These are phyloP conservation scores for Goniozus legneri DNA, from an alignment of 1,140 invertebrate species.

Conservation along the genomic window DNA sequence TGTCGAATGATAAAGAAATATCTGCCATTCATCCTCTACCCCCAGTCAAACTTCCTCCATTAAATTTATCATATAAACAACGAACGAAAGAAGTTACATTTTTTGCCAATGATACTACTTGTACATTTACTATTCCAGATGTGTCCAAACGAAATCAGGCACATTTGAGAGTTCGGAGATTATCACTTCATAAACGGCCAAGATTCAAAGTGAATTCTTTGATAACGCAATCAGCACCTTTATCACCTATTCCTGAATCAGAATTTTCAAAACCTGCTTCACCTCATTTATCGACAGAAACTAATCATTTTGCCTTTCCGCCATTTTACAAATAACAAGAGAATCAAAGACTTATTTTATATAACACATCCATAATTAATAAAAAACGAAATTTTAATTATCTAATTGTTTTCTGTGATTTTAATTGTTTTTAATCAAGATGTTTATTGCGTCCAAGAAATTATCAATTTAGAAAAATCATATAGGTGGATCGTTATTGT, in stretches of 20 bases:
- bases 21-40: constrained; percentile 25
- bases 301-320: constrained; percentile 38
- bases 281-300: constrained; percentile 55
- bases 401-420: too few relatives aligned
- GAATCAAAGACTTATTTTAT: neutral
- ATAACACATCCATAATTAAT: too few relatives aligned
- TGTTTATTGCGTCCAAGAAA: too few relatives aligned
- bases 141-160: constrained; percentile 30
- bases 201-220: constrained; percentile 45
- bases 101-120: neutral
- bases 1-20: neutral
- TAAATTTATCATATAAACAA: constrained; percentile 12
- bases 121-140: constrained; percentile 14
- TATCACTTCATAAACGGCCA: constrained; percentile 37
- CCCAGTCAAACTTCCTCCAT: constrained; percentile 25
- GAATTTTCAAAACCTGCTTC: constrained; percentile 71
- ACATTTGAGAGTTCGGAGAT: constrained; percentile 33
- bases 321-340: constrained; percentile 21
- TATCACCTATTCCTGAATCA: constrained; percentile 70
- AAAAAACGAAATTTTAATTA: too few relatives aligned
- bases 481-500: too few relatives aligned
- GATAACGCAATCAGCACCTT: constrained; percentile 53
- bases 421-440: too few relatives aligned
- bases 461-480: too few relatives aligned
- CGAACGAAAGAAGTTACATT: neutral